phyloP scores from a whole-genome alignment of 2,888 invertebrate genomes.

The Sinodicranocentrus sp. region DNA sequence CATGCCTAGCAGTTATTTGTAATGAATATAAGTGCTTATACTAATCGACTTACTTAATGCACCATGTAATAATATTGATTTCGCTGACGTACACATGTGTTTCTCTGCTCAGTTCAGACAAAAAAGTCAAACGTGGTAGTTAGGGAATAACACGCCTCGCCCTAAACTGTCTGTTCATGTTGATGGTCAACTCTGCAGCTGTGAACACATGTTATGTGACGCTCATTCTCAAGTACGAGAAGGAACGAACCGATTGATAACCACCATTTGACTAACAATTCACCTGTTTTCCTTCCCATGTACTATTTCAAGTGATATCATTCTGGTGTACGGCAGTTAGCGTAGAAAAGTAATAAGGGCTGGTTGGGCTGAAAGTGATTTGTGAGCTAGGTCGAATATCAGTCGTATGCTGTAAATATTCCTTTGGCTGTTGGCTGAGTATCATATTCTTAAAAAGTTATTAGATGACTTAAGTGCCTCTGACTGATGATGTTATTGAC shows the following conservation, averaged over 20 bases:
- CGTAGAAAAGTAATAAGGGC: too few relatives aligned
- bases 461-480: slow-evolving; percentile 19
- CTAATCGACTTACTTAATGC: slow-evolving; percentile 46
- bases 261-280: background rate
- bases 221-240: background rate
- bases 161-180: slow-evolving; percentile 25
- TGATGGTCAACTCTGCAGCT: slow-evolving; percentile 27
- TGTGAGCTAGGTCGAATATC: slow-evolving; percentile 56
- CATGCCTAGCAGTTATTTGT: background rate
- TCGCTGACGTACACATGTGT: background rate
- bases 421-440: slow-evolving; percentile 11
- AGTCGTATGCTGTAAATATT: slow-evolving; percentile 38
- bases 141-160: slow-evolving; percentile 32
- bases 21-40: slow-evolving; percentile 18
- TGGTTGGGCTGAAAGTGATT: slow-evolving; percentile 40
- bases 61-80: slow-evolving; percentile 25
- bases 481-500: slow-evolving; percentile 41
- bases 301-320: background rate
- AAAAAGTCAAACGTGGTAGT: too few relatives aligned
- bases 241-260: background rate
- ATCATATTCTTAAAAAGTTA: slow-evolving; percentile 34
- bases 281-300: background rate
- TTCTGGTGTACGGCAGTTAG: background rate
- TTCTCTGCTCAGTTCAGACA: too few relatives aligned
- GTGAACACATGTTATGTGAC: slow-evolving; percentile 10